A percentile compares a stretch with the other conserved stretches of the same genome.
Evolutionary conservation across 2,113 vertebrate genomes (phyloP).

Genomic region (Genyomyrus donnyi): DNA sequence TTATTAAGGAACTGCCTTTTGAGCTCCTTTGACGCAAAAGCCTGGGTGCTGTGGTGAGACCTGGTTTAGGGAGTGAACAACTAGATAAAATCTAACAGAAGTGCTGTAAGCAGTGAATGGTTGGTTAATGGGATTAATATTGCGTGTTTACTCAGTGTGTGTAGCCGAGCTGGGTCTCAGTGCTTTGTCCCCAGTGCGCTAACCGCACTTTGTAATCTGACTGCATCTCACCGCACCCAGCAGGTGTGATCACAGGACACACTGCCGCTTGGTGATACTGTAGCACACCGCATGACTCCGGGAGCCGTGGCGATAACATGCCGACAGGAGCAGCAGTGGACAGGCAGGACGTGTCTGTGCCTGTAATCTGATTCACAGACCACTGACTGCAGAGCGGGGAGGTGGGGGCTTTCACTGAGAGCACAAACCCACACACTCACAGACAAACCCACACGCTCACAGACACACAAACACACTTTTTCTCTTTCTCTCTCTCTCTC

Average conservation of each 20-base stretch:
- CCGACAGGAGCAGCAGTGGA: background rate
- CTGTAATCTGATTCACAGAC: constrained; percentile 3
- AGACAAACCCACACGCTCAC: background rate
- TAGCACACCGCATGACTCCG: background rate
- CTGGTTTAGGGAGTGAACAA: background rate
- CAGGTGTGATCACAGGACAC: background rate
- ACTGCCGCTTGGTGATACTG: background rate
- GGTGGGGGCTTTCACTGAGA: background rate
- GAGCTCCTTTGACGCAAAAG: background rate
- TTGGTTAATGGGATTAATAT: background rate
- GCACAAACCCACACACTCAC: background rate
- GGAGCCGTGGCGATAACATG: background rate
- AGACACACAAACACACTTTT: background rate
- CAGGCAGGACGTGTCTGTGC: constrained; percentile 11
- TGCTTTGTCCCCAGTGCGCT: background rate
- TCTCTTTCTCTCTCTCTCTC: too few relatives aligned
- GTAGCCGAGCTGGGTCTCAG: background rate
- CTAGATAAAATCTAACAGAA: background rate
- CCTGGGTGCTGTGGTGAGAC: background rate
- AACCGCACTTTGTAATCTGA: background rate
- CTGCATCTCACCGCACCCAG: background rate
- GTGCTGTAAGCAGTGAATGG: background rate
- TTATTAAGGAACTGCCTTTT: background rate
- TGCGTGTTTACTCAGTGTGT: background rate
- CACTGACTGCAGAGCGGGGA: background rate